Base-by-base conservation (phyloP, 2,113 vertebrate species). In the Cyanoramphus novaezelandiae region DNA sequence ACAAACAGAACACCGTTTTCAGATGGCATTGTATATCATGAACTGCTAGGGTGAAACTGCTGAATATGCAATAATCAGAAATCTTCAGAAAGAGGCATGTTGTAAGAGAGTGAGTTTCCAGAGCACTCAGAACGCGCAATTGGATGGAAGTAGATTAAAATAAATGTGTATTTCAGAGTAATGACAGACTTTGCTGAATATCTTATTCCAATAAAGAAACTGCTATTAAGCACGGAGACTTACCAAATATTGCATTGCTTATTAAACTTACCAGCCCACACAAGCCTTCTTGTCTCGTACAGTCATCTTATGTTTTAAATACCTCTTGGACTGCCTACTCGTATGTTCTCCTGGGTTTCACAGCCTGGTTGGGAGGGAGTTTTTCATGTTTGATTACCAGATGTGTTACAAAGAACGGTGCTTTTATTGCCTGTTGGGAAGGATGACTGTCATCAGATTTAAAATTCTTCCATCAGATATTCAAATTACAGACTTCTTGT, bases 221-320 rank as follows among this genome's bases (percentile, higher is more conserved):
- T 90, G 80, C 44, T 90, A 35, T 72, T 50, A 57, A 93, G 28
- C n/a, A 59, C 19, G 37, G 49, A 93, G 28, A 67, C 63, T 80
- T 83, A 75, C 37, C 92, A 94, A 93, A 90, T 77, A 92, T 52
- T 86, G n/a, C 50, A 65, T 43, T 78, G 55, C 59, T 90, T 93
- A 86, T 81, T 94, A 92, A 88, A 93, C 68, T 53, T 81, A 49
- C 53, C 82, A 93, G 21, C 85, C 88, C 71, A 94, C 92, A 59
- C 82, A 86, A 79, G 19, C 7, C 31, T 82, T 52, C 53, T 90
- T 92, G 71, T 86, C 49, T 93, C 72, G 75, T 75, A 33, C 17
- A 93, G 31, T 92, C 88, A 90, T 92, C 76, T 88, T 47, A 74
- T 9, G 7, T 74, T 90, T 93, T 93, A 88, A 92, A 93, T 93